Conservation (phyloP, 2,888 invertebrate species). For the Incurvaria masculella region DNA sequence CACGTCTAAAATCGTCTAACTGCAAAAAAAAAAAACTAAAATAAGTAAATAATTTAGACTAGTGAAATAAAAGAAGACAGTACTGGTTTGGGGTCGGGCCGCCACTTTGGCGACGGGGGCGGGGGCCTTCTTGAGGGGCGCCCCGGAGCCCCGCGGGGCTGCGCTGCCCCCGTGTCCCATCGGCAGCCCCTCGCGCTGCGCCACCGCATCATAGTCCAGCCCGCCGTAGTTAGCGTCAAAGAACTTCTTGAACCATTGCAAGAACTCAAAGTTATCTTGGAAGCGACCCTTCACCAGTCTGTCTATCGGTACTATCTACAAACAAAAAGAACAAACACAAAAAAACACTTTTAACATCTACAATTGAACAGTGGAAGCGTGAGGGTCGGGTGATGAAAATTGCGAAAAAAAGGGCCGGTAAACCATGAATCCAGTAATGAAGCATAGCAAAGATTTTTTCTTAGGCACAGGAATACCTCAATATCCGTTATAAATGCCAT, state of each 20-base stretch:
- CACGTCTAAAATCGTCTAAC: slow-evolving; percentile 11
- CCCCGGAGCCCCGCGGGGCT: slow-evolving; percentile 48
- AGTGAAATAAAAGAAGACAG: slow-evolving; percentile 37
- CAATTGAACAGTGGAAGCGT: too few species aligned
- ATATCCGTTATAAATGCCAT: too few species aligned
- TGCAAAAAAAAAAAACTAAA: slow-evolving; percentile 12
- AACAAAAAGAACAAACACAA: slow-evolving; percentile 32
- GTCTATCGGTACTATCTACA: slow-evolving; percentile 90
- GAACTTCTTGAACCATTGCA: slow-evolving; percentile 99
- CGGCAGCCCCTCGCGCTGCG: slow-evolving; percentile 79
- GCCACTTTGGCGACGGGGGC: slow-evolving; percentile 50
- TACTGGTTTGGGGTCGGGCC: slow-evolving; percentile 62
- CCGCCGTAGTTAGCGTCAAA: slow-evolving; percentile 99
- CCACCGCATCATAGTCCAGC: slow-evolving; percentile 87
- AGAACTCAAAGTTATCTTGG: slow-evolving; percentile 99
- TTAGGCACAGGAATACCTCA: too few species aligned
- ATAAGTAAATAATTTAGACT: slow-evolving; percentile 17
- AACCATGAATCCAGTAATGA: too few species aligned
- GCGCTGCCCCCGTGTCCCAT: slow-evolving; percentile 75
- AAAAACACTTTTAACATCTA: too few species aligned
- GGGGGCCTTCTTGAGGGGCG: slow-evolving; percentile 41
- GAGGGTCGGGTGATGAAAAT: too few species aligned
- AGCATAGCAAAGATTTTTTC: too few species aligned
- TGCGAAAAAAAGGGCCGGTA: too few species aligned
- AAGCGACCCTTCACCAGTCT: slow-evolving; percentile 96